These are phyloP conservation scores for Trichoplusia ni DNA, from an alignment of 1,140 invertebrate species.

Conservation along the genomic window DNA sequence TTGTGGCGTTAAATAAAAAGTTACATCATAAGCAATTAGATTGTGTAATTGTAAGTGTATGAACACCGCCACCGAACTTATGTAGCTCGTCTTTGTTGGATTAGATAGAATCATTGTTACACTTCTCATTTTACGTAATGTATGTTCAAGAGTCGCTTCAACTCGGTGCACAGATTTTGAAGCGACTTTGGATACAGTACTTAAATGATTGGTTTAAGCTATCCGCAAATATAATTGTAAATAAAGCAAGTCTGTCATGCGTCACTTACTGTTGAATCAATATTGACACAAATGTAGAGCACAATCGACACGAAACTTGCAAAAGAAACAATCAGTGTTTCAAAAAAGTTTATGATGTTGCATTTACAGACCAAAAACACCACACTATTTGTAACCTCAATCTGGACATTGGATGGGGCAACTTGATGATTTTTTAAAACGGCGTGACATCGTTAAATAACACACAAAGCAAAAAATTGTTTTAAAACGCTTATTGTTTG, in stretches of 20 bases:
- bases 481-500: constrained; percentile 1
- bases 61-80: constrained; percentile 50
- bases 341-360: constrained; percentile 21
- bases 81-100: constrained; percentile 65
- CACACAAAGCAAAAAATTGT: background rate
- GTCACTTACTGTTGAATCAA: constrained; percentile 10
- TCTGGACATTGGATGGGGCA: constrained; percentile 35
- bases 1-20: constrained; percentile 49
- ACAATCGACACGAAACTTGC: constrained; percentile 3
- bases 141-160: constrained; percentile 9
- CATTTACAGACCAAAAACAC: constrained; percentile 27
- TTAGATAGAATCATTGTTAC: constrained; percentile 49
- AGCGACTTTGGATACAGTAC: constrained; percentile 34
- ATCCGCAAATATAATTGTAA: background rate
- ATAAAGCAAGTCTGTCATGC: background rate
- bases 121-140: constrained; percentile 52
- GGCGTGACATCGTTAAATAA: constrained; percentile 44
- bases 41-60: constrained; percentile 52
- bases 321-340: constrained; percentile 1
- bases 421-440: constrained; percentile 49
- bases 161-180: background rate
- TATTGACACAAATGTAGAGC: constrained; percentile 27
- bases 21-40: constrained; percentile 57
- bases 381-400: constrained; percentile 35
- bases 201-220: background rate